A percentile compares a stretch with the other conserved stretches of the same genome.
Evolutionary conservation across 1,140 invertebrate species (phyloP).

Genomic region (Drosophila sucinea): DNA sequence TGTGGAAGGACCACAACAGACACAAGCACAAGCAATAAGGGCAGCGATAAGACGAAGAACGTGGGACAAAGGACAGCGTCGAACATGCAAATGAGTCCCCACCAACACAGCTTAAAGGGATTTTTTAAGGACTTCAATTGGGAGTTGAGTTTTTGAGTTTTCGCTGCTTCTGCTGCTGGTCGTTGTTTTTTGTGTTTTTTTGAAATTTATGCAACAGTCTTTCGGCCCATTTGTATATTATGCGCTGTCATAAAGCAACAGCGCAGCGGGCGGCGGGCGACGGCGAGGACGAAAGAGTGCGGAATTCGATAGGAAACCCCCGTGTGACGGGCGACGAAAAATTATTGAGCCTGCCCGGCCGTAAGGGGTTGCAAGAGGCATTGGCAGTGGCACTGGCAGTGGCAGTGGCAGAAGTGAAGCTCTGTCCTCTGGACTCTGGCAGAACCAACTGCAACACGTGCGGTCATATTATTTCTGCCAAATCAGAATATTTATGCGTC

Average conservation of each 20-base stretch:
- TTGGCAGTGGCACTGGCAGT: not conserved
- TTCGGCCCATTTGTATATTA: conserved; percentile 81
- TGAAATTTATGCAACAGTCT: conserved; percentile 78
- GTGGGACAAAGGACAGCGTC: conserved; percentile 43
- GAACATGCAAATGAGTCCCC: conserved; percentile 67
- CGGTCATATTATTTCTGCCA: conserved; percentile 80
- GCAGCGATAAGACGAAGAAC: conserved; percentile 69
- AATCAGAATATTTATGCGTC: conserved; percentile 83
- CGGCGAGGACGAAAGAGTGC: not conserved
- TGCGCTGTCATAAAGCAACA: conserved; percentile 79
- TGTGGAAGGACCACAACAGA: conserved; percentile 42
- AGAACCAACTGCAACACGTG: conserved; percentile 60
- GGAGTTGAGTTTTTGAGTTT: conserved; percentile 10
- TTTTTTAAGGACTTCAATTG: conserved; percentile 45
- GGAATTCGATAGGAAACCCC: conserved; percentile 28
- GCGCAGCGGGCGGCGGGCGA: conserved; percentile 31
- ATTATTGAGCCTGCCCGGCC: conserved; percentile 58
- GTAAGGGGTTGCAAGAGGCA: not conserved
- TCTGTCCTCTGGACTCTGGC: conserved; percentile 3
- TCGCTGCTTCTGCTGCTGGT: not conserved
- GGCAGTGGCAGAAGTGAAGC: not conserved
- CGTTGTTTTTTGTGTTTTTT: conserved; percentile 39
- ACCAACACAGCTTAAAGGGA: conserved; percentile 54
- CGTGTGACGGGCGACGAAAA: conserved; percentile 18
- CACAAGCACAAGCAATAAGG: conserved; percentile 48